phyloP scores from a whole-genome alignment of 2,797 vertebrate genomes.

The Morelia viridis region DNA sequence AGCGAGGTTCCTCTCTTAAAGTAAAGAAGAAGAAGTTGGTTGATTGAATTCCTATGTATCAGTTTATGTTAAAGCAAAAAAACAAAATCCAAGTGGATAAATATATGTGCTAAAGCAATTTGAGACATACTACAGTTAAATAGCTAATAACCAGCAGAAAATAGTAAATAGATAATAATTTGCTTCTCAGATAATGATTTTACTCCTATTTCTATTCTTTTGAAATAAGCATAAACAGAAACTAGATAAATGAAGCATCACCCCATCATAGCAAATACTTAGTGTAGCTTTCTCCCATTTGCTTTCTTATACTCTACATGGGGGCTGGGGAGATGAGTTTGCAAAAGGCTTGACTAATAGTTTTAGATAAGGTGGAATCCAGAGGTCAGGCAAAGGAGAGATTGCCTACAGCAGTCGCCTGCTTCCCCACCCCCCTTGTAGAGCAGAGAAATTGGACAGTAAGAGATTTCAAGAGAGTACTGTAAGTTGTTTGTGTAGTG shows the following conservation, averaged over 20 bases:
- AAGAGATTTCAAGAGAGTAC: background rate
- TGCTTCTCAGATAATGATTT: background rate
- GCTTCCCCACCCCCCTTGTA: no score
- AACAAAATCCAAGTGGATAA: background rate
- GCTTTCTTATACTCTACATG: background rate
- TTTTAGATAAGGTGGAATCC: background rate
- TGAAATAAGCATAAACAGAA: background rate
- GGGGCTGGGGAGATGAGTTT: background rate
- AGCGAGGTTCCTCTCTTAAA: slow-evolving; percentile 92
- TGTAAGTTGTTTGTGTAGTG: background rate
- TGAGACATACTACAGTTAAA: background rate
- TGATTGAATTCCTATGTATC: background rate
- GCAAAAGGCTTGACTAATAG: background rate
- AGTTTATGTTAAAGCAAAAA: background rate
- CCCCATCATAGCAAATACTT: background rate
- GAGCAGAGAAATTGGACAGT: background rate
- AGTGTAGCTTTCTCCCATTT: background rate
- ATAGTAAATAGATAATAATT: background rate
- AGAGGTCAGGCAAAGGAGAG: background rate
- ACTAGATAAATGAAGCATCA: background rate
- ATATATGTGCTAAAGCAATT: background rate
- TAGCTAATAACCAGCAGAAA: background rate
- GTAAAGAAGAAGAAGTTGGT: background rate
- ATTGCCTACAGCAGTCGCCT: background rate
- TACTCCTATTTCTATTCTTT: background rate